Base-by-base conservation (phyloP, 2,113 vertebrate species). In the Bos javanicus region DNA sequence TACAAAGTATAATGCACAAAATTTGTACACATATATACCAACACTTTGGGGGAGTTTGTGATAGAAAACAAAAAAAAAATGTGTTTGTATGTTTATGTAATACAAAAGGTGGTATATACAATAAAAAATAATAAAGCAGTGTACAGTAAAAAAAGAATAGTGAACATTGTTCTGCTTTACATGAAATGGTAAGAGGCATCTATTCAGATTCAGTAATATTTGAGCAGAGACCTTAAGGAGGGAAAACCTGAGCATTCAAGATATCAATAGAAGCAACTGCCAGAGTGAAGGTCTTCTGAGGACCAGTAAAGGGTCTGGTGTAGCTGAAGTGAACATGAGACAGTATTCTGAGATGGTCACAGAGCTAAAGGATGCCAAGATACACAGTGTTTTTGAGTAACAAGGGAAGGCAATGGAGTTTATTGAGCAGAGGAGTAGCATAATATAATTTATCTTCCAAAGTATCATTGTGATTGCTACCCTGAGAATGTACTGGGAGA, bases 251-350 rank as follows among this genome's bases (percentile, higher is more conserved):
- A 86, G 43, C 25, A 86, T 50, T 96, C 36, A 33, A 17, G 14
- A 39, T 71, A 90, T 17, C 13, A n/a, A 19, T 7, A 59, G n/a
- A 86, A 87, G 9, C 4, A 6, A 60, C 3, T 36, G 2, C 14
- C 39, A 67, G 16, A 62, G 5, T 1, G n/a, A 78, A 64, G 2
- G 2, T 46, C 19, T 9, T 64, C 21, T 64, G 56, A 28, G 4
- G 2, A 60, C 15, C 25, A 56, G 6, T 9, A 46, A 43, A 16
- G 7, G 10, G 1, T 16, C 3, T 26, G 0, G 0, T 11, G 43
- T 92, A 39, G n/a, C n/a, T 28, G 23, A n/a, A 33, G 57, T 74
- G 26, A 39, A 28, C 15, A 28, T 15, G 3, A 6, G 3, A 26
- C 14, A 57, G 1, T 6, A 5, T 2, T 15, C 1, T 33, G 23